Percentiles rank a stretch among this genome's conserved stretches.
phyloP scores from a whole-genome alignment of 1,140 invertebrate species.

The Popillia japonica region DNA sequence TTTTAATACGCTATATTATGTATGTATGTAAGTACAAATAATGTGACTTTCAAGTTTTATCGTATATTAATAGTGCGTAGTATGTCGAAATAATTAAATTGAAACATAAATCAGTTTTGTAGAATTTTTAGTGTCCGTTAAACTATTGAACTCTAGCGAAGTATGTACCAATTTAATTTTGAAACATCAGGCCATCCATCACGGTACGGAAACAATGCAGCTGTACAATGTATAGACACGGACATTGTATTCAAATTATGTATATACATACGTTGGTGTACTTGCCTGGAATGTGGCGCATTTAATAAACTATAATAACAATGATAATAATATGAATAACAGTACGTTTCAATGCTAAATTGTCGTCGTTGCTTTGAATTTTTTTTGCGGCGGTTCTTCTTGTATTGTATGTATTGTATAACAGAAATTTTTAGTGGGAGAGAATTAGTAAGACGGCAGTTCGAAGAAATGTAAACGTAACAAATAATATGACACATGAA shows the following conservation, averaged over 20 bases:
- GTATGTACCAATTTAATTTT: too few relatives aligned
- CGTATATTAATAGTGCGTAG: too few relatives aligned
- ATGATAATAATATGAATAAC: background rate
- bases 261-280: background rate
- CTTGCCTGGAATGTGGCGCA: slow-evolving; percentile 7
- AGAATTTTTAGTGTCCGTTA: too few relatives aligned
- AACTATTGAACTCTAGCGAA: too few relatives aligned
- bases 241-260: slow-evolving; percentile 26
- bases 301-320: background rate
- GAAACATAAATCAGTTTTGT: too few relatives aligned
- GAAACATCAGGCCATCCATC: background rate
- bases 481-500: background rate
- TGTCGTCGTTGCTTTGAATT: background rate
- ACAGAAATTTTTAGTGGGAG: background rate
- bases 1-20: too few relatives aligned
- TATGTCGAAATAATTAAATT: too few relatives aligned
- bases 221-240: background rate
- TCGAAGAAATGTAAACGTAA: background rate
- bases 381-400: background rate
- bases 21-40: too few relatives aligned
- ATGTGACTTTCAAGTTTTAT: too few relatives aligned
- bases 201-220: background rate
- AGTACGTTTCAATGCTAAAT: slow-evolving; percentile 14
- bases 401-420: slow-evolving; percentile 25
- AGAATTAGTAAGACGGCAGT: background rate